These are phyloP conservation scores for Lagopus leucura DNA, from an alignment of 2,113 vertebrate genomes.

Conservation along the genomic window DNA sequence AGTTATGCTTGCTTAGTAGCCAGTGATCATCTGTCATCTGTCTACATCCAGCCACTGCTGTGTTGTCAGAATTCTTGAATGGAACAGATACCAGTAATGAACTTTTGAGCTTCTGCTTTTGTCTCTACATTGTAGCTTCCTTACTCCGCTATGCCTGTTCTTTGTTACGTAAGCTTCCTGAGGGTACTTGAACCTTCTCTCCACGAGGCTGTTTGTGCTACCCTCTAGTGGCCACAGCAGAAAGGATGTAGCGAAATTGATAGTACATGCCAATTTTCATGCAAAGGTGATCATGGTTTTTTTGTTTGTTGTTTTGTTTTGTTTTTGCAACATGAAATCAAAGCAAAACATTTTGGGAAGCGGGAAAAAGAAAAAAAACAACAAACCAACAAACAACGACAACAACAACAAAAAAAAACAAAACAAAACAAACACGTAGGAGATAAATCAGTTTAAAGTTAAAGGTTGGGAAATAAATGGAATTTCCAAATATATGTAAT, in stretches of 20 bases:
- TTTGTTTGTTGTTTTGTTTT: not conserved
- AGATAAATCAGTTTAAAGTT: slow-evolving; percentile 7
- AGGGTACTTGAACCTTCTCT: not conserved
- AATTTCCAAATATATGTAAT: not conserved
- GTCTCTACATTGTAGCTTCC: not conserved
- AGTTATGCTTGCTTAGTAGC: rapidly evolving
- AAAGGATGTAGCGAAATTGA: not conserved
- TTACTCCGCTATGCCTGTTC: rapidly evolving
- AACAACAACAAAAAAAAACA: not conserved
- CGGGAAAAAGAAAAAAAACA: not conserved
- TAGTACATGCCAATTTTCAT: not conserved
- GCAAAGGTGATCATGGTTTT: not conserved
- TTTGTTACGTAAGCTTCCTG: rapidly evolving
- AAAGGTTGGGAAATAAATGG: not conserved
- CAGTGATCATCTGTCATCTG: too few relatives aligned
- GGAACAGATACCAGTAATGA: not conserved
- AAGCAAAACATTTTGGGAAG: not conserved
- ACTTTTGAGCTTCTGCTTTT: not conserved
- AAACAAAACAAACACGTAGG: not conserved
- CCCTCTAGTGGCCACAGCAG: slow-evolving; percentile 56
- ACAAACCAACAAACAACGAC: too few relatives aligned
- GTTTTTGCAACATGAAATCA: not conserved
- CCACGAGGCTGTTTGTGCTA: slow-evolving; percentile 51
- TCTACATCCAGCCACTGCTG: not conserved
- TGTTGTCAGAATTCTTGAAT: not conserved